phyloP scores from a whole-genome alignment of 2,113 vertebrate species.

The Lathamus discolor region DNA sequence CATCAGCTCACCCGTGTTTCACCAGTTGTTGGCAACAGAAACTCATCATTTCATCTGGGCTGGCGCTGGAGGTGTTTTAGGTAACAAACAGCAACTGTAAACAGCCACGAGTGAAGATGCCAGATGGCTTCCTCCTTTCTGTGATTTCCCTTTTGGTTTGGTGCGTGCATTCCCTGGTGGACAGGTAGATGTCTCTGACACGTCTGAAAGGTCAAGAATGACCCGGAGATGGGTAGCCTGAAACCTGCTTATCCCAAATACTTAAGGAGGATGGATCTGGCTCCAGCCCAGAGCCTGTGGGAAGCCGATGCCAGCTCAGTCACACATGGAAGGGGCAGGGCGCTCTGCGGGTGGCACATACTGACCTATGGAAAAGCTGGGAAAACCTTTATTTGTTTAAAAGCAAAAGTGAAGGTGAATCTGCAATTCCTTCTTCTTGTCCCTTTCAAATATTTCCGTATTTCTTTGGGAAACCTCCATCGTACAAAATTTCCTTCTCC shows the following conservation, averaged over 20 bases:
- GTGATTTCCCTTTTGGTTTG: background rate
- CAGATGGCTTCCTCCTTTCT: background rate
- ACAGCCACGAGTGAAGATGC: background rate
- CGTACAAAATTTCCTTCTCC: background rate
- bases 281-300: background rate
- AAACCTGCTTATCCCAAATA: background rate
- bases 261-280: background rate
- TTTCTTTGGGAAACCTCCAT: background rate
- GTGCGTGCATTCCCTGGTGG: background rate
- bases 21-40: background rate
- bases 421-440: background rate
- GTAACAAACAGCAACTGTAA: background rate
- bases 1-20: background rate
- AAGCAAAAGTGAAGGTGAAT: background rate
- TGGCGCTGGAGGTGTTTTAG: background rate
- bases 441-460: background rate
- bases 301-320: accelerated
- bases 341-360: background rate
- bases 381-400: background rate
- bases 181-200: background rate
- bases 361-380: background rate
- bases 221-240: background rate
- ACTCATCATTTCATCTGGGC: background rate
- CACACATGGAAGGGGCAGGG: background rate
- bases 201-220: background rate